These are phyloP conservation scores for Corticium candelabrum DNA, from an alignment of 37 sponge, comb jelly and placozoan species.

Conservation along the genomic window DNA sequence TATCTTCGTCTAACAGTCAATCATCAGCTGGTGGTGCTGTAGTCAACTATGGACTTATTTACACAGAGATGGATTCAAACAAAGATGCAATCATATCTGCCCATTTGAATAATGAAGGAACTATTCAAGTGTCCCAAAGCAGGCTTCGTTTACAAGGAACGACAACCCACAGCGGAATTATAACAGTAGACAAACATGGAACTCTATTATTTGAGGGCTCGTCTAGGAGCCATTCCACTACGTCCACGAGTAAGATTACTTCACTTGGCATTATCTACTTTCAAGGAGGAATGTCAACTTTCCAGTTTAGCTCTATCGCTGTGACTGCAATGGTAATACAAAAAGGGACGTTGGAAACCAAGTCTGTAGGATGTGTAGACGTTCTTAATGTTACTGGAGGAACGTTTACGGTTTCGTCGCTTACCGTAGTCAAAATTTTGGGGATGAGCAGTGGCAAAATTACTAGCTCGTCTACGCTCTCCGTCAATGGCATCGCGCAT, in stretches of 20 bases:
- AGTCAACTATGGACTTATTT: no score
- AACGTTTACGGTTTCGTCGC: neutral
- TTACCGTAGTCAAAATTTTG: neutral
- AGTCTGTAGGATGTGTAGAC: neutral
- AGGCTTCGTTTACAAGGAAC: no score
- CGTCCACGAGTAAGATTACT: neutral
- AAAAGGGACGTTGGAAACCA: neutral
- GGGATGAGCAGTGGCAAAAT: neutral
- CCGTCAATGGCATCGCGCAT: neutral
- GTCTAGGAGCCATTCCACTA: no score
- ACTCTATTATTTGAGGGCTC: no score
- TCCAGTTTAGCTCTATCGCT: neutral
- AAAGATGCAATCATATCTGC: no score
- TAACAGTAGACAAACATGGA: no score
- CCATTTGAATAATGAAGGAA: no score
- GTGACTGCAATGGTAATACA: neutral
- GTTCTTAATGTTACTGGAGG: neutral
- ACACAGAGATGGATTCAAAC: no score
- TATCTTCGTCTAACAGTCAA: no score
- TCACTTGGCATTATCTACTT: neutral
- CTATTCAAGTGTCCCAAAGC: no score
- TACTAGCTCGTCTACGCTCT: neutral
- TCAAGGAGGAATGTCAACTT: neutral
- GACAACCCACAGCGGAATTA: no score
- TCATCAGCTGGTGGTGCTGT: no score